These are phyloP conservation scores for Gymnothorax reevesii DNA, from an alignment of 2,797 vertebrate species.

Conservation along the genomic window DNA sequence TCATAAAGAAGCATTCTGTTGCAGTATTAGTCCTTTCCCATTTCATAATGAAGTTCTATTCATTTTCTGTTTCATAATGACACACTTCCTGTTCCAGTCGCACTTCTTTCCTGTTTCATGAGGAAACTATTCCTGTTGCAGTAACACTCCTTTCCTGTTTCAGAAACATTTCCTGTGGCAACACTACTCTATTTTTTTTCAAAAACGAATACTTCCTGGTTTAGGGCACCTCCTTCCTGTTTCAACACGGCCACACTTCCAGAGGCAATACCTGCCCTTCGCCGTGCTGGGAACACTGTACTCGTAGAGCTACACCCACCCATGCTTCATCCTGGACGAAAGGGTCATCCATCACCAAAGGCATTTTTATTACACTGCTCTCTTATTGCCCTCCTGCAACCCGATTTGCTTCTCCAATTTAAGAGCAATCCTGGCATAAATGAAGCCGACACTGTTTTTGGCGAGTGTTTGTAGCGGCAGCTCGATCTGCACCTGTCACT, in stretches of 20 bases:
- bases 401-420: conserved; percentile 44
- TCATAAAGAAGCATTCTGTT: not conserved
- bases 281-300: conserved; percentile 24
- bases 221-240: not conserved
- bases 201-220: not conserved
- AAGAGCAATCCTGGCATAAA: conserved; percentile 34
- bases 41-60: too few relatives aligned
- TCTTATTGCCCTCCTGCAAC: conserved; percentile 41
- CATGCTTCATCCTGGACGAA: conserved; percentile 42
- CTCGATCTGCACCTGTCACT: not conserved
- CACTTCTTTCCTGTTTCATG: not conserved
- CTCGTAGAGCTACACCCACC: conserved; percentile 40
- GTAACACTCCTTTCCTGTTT: too few relatives aligned
- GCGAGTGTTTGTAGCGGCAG: not conserved
- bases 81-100: not conserved
- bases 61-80: not conserved
- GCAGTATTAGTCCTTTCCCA: not conserved
- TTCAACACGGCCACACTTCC: too few relatives aligned
- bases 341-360: conserved; percentile 48
- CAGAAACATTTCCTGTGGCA: not conserved
- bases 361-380: conserved; percentile 46
- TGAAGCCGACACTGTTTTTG: conserved; percentile 43
- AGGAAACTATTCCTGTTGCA: not conserved
- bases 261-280: conserved; percentile 21
- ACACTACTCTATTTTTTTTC: not conserved